Evolutionary conservation across 2,113 vertebrate species (phyloP).

Genomic region (Alethe castanea): DNA sequence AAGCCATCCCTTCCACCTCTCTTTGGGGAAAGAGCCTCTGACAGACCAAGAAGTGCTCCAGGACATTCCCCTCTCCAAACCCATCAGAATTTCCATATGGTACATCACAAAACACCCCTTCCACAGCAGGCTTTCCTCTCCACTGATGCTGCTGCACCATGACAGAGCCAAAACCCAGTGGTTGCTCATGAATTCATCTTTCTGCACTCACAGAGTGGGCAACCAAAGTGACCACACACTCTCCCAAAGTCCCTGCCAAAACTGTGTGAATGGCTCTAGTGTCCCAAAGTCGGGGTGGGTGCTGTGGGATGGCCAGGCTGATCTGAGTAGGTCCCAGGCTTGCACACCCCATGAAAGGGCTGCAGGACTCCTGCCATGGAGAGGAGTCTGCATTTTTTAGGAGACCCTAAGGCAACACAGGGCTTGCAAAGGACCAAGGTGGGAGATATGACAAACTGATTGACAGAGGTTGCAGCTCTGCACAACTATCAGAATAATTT

Average conservation of each 20-base stretch:
- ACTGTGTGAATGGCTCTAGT: not conserved
- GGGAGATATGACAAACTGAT: not conserved
- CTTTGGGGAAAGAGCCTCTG: not conserved
- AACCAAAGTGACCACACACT: not conserved
- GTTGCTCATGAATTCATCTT: not conserved
- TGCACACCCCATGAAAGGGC: not conserved
- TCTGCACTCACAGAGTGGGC: rapidly evolving
- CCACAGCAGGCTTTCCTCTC: rapidly evolving
- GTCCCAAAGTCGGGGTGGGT: not conserved
- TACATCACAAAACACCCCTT: not conserved
- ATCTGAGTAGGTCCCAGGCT: not conserved
- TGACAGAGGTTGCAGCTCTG: not conserved
- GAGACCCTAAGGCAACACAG: not conserved
- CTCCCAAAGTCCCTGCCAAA: not conserved
- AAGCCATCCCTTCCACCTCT: not conserved
- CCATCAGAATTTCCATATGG: not conserved
- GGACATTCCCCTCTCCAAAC: not conserved
- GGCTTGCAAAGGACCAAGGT: not conserved
- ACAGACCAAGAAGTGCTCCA: not conserved
- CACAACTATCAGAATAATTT: not conserved
- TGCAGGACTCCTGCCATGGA: not conserved
- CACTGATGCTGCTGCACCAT: rapidly evolving
- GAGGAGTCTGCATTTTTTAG: not conserved
- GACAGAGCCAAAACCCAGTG: not conserved
- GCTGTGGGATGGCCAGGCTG: not conserved